These are phyloP conservation scores for Prinia subflava DNA, from an alignment of 2,113 vertebrate species.

Conservation along the genomic window DNA sequence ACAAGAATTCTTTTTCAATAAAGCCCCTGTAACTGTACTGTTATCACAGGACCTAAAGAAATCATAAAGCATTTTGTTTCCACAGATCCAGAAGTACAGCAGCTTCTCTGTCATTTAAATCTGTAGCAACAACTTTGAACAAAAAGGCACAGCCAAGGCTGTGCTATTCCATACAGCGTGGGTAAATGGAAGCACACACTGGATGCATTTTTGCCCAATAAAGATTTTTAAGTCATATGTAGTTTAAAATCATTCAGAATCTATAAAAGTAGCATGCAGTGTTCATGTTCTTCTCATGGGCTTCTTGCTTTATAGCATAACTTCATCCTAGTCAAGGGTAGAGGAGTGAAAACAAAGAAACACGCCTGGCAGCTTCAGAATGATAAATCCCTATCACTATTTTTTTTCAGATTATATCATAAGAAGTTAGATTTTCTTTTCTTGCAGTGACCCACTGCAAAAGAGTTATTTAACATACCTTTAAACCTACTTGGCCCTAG, in stretches of 20 bases:
- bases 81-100: background rate
- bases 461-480: background rate
- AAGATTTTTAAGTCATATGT: background rate
- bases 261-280: background rate
- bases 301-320: background rate
- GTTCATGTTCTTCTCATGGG: background rate
- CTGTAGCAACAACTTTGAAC: background rate
- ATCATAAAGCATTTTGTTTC: background rate
- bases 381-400: background rate
- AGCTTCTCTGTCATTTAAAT: background rate
- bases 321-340: background rate
- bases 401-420: background rate
- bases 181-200: fast-evolving
- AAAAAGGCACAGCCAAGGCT: background rate
- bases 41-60: background rate
- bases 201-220: background rate
- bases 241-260: background rate
- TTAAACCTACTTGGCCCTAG: background rate
- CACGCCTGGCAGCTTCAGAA: background rate
- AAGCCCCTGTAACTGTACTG: background rate
- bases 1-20: background rate
- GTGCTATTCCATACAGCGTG: background rate
- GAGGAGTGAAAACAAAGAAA: background rate
- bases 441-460: background rate
- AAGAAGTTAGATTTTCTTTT: background rate